Percentiles rank a stretch among this genome's conserved stretches.
These are phyloP conservation scores for Drosophila nikananu DNA, from an alignment of 1,140 invertebrate species.

Conservation along the genomic window DNA sequence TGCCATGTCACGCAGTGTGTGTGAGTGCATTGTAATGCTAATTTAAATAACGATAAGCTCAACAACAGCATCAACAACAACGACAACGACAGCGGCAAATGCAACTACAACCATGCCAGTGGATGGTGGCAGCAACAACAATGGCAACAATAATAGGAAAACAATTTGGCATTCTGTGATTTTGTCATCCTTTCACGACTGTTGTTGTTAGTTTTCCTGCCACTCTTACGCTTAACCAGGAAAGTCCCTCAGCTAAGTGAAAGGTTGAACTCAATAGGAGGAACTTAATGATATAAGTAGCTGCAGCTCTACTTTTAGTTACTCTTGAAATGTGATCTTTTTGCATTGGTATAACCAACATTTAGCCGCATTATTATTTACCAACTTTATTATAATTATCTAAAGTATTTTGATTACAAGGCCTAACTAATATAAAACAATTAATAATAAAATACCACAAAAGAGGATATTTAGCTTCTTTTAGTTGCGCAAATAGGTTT, in stretches of 20 bases:
- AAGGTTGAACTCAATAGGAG: not conserved
- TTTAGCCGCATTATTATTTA: not conserved
- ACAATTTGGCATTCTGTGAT: constrained; percentile 81
- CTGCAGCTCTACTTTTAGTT: accelerated
- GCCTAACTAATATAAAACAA: not conserved
- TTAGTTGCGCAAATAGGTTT: not conserved
- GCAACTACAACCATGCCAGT: constrained; percentile 10
- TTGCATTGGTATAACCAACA: not conserved
- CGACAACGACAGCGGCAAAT: constrained; percentile 24
- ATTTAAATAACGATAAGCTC: constrained; percentile 80
- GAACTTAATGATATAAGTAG: not conserved
- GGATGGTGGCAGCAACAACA: constrained; percentile 58
- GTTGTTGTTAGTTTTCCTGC: constrained; percentile 32
- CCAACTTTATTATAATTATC: not conserved
- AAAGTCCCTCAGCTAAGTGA: not conserved
- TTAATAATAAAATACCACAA: no score
- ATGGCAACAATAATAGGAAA: constrained; percentile 79
- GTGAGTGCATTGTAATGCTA: constrained; percentile 77
- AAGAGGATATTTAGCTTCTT: constrained; percentile 9
- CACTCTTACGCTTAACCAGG: not conserved
- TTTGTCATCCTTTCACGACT: constrained; percentile 51
- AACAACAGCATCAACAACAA: constrained; percentile 56
- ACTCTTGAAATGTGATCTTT: not conserved
- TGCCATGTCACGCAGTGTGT: constrained; percentile 24
- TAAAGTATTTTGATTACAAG: no score